These are phyloP conservation scores for Cheilosia variabilis DNA, from an alignment of 2,888 invertebrate species.

Conservation along the genomic window DNA sequence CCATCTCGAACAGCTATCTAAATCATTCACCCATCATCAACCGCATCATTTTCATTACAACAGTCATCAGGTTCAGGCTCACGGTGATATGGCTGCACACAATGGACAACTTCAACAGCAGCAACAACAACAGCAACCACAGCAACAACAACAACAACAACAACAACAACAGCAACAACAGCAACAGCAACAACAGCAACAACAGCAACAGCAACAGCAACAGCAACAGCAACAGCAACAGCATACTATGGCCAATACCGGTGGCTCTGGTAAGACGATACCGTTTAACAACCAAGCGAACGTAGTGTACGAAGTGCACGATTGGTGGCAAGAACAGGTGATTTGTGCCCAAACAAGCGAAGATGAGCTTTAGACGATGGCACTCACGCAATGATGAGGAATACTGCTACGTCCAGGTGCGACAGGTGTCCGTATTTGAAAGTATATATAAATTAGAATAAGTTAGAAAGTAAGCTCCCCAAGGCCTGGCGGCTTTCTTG, in stretches of 20 bases:
- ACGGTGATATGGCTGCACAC: conserved; percentile 41
- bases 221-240: conserved; percentile 28
- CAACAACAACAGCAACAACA: conserved; percentile 24
- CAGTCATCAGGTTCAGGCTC: conserved; percentile 80
- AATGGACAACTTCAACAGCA: conserved; percentile 44
- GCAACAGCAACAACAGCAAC: conserved; percentile 2
- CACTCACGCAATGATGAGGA: neutral
- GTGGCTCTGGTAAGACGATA: conserved; percentile 77
- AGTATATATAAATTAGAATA: too few relatives aligned
- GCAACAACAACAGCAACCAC: conserved; percentile 16
- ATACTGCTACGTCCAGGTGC: too few relatives aligned
- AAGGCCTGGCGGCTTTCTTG: too few relatives aligned
- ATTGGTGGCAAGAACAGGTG: conserved; percentile 94
- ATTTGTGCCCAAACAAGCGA: conserved; percentile 87
- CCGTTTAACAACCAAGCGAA: conserved; percentile 82
- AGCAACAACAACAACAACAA: conserved; percentile 31
- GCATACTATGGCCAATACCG: conserved; percentile 59
- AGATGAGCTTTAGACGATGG: conserved; percentile 83
- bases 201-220: conserved; percentile 12
- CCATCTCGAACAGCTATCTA: conserved; percentile 48
- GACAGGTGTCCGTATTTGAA: too few relatives aligned
- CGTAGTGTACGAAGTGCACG: conserved; percentile 89
- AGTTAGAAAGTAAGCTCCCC: too few relatives aligned
- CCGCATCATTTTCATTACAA: conserved; percentile 78
- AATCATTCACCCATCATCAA: conserved; percentile 49